Conservation (phyloP, 1,140 invertebrate genomes). For the silkworm (Bombyx mori) region ASM3026992v2 NC_085119.1:8215501-8216000, state of each 20-base stretch:
- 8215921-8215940: slow-evolving; percentile 10
- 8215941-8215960: slow-evolving; percentile 4
- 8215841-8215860: slow-evolving; percentile 42
- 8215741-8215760: slow-evolving; percentile 68
- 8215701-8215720: slow-evolving; percentile 67
- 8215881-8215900: slow-evolving; percentile 2
- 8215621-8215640: slow-evolving; percentile 63
- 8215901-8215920: slow-evolving; percentile 5
- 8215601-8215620: slow-evolving; percentile 39
- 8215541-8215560: slow-evolving; percentile 1
- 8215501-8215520: too few species aligned
- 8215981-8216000: slow-evolving; percentile 24
- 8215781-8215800: slow-evolving; percentile 57
- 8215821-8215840: slow-evolving; percentile 47
- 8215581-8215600: slow-evolving; percentile 44
- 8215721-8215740: slow-evolving; percentile 66
- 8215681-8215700: slow-evolving; percentile 69
- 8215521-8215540: background rate
- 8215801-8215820: slow-evolving; percentile 40
- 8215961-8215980: background rate
- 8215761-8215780: slow-evolving; percentile 63
- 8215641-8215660: slow-evolving; percentile 68
- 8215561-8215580: slow-evolving; percentile 11
- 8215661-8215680: slow-evolving; percentile 64
- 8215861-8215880: slow-evolving; percentile 16